Evolutionary conservation across 2,888 invertebrate genomes (phyloP).

Genomic region (Drosophila falleni): DNA sequence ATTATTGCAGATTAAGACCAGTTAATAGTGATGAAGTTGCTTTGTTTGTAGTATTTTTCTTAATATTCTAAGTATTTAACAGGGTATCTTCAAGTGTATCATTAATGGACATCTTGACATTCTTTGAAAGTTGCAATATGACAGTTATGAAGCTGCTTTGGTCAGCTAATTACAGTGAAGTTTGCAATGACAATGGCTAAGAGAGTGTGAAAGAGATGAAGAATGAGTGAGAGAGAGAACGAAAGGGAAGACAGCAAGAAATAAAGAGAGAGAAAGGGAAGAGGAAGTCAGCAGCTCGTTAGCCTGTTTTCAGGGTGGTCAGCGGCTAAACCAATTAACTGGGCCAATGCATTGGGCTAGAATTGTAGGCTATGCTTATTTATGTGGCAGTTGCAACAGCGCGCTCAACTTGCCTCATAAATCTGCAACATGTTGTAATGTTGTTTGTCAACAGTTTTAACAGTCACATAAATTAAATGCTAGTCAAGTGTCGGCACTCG

Average conservation of each 20-base stretch:
- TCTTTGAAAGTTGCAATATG: background rate
- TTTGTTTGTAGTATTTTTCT: too few relatives aligned
- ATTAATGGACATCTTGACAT: background rate
- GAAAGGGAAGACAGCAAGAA: too few relatives aligned
- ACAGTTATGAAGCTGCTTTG: conserved; percentile 22
- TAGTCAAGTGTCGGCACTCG: conserved; percentile 71
- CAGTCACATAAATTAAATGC: conserved; percentile 77
- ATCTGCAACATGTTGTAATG: conserved; percentile 80
- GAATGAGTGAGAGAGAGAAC: too few relatives aligned
- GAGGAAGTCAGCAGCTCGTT: background rate
- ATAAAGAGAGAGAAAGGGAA: background rate
- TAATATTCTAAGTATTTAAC: too few relatives aligned
- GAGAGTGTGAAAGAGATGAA: background rate
- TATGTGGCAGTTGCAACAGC: conserved; percentile 75
- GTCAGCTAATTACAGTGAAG: conserved; percentile 24
- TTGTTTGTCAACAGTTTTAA: conserved; percentile 80
- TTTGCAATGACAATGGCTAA: conserved; percentile 8
- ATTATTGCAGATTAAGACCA: too few relatives aligned
- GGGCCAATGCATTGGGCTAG: conserved; percentile 35
- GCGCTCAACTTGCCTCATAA: conserved; percentile 73
- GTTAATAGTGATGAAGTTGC: too few relatives aligned
- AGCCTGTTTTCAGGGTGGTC: background rate
- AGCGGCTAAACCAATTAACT: conserved; percentile 40
- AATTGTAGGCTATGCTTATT: conserved; percentile 48
- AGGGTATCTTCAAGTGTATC: background rate